A percentile compares a stretch with the other conserved stretches of the same genome.
Evolutionary conservation across 2,888 invertebrate species (phyloP).

Genomic region (Callyntrura sp.): DNA sequence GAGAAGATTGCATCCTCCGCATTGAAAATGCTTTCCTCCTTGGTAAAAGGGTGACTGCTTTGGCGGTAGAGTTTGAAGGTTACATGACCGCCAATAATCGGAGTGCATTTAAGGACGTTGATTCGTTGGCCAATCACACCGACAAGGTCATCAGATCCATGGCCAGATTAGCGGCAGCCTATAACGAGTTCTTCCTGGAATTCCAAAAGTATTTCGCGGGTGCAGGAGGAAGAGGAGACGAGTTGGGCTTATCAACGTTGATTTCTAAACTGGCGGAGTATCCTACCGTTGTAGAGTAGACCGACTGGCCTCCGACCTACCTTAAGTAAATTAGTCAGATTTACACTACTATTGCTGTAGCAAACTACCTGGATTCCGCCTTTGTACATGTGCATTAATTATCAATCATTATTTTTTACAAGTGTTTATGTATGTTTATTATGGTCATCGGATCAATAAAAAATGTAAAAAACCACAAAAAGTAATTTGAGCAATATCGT

Average conservation of each 20-base stretch:
- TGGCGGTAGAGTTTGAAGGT: constrained; percentile 50
- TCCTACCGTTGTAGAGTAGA: no score
- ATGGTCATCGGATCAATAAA: no score
- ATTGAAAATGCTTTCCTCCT: constrained; percentile 41
- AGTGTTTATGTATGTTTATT: no score
- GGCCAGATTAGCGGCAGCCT: constrained; percentile 53
- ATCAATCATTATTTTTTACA: no score
- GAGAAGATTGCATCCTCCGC: constrained; percentile 17
- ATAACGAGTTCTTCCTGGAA: constrained; percentile 47
- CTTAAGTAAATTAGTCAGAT: no score
- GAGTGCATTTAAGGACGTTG: constrained; percentile 66
- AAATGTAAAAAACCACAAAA: no score
- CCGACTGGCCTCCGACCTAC: no score
- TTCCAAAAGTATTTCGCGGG: constrained; percentile 58
- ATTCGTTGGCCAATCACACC: constrained; percentile 58
- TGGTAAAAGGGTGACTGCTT: constrained; percentile 11
- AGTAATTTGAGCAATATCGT: no score
- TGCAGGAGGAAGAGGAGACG: constrained; percentile 42
- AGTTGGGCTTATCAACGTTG: neutral
- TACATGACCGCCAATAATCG: constrained; percentile 70
- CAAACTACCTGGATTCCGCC: no score
- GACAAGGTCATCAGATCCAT: constrained; percentile 59
- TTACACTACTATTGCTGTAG: no score
- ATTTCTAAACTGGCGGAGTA: neutral
- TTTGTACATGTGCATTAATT: no score